Percentiles rank a stretch among this genome's conserved stretches.
phyloP scores from a whole-genome alignment of 2,797 vertebrate genomes.

The Craterocephalus amniculus region DNA sequence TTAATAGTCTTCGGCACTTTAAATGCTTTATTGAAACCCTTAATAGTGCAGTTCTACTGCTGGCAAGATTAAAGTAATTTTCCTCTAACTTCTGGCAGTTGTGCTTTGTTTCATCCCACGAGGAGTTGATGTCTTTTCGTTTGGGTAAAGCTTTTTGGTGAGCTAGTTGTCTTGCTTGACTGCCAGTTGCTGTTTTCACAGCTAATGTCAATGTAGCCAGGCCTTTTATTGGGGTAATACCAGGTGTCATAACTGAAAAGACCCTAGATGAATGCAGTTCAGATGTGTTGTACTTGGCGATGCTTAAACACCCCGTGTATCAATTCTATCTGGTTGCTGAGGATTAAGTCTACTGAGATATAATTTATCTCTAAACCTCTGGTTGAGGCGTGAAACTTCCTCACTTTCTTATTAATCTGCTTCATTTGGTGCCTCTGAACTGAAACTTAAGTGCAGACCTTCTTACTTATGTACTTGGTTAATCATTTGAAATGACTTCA shows the following conservation, averaged over 20 bases:
- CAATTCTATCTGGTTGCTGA: constrained; percentile 21
- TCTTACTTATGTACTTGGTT: constrained; percentile 30
- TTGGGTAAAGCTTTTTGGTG: constrained; percentile 28
- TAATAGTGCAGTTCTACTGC: constrained; percentile 44
- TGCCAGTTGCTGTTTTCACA: constrained; percentile 40
- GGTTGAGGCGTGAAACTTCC: constrained; percentile 9
- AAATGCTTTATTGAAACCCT: constrained; percentile 51
- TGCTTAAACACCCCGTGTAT: constrained; percentile 25
- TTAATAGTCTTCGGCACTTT: constrained; percentile 64
- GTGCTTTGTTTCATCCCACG: constrained; percentile 47
- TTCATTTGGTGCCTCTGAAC: constrained; percentile 31
- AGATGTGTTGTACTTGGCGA: constrained; percentile 23
- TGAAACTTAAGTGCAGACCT: constrained; percentile 32
- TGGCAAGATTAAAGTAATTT: constrained; percentile 38
- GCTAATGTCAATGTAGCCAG: constrained; percentile 16
- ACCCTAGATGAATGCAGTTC: constrained; percentile 14
- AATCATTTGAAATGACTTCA: constrained; percentile 37
- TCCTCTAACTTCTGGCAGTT: constrained; percentile 39
- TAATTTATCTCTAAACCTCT: constrained; percentile 6
- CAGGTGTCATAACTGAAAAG: constrained; percentile 18
- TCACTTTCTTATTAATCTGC: constrained; percentile 15
- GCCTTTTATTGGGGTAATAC: constrained; percentile 16
- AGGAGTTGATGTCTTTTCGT: constrained; percentile 19
- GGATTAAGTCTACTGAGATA: constrained; percentile 22
- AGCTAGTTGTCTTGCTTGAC: constrained; percentile 39